Evolutionary conservation across 1,140 invertebrate species (phyloP).

Genomic region (Ceratina australensis): DNA sequence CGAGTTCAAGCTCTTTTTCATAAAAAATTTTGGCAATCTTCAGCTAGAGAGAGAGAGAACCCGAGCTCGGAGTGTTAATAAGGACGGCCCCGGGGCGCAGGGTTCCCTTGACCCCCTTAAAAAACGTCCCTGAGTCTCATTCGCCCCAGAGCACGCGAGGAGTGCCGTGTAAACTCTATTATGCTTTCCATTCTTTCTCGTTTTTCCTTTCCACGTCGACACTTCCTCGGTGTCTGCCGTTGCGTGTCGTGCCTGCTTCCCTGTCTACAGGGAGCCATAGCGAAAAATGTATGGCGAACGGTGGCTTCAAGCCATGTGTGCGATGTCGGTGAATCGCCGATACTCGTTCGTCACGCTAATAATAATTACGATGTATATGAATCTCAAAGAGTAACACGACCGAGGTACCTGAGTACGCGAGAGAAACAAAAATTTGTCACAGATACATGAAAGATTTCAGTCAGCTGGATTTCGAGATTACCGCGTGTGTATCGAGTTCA

Average conservation of each 20-base stretch:
- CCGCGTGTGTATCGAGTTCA: not conserved
- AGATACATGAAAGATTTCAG: too few species aligned
- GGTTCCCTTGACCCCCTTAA: conserved; percentile 74
- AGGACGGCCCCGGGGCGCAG: conserved; percentile 64
- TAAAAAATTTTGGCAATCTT: conserved; percentile 33
- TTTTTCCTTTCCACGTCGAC: conserved; percentile 30
- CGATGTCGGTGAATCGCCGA: not conserved
- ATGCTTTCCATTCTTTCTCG: conserved; percentile 36
- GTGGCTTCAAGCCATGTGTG: not conserved
- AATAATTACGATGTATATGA: not conserved
- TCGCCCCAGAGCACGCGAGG: conserved; percentile 42
- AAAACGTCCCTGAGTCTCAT: conserved; percentile 69
- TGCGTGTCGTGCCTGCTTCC: not conserved
- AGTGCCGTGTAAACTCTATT: conserved; percentile 55
- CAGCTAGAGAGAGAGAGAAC: conserved; percentile 7
- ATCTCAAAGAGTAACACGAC: too few species aligned
- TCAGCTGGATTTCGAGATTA: not conserved
- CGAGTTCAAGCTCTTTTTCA: not conserved
- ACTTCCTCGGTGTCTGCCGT: conserved; percentile 13
- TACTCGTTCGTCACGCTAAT: not conserved
- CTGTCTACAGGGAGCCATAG: not conserved
- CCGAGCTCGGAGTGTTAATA: conserved; percentile 52
- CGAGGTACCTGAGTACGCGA: too few species aligned
- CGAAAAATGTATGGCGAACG: not conserved
- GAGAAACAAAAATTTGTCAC: too few species aligned